Evolutionary conservation across 2,113 vertebrate genomes (phyloP), one percentile per base, ranked within the genome.

Genomic region (Notarius lentiginosus): DNA sequence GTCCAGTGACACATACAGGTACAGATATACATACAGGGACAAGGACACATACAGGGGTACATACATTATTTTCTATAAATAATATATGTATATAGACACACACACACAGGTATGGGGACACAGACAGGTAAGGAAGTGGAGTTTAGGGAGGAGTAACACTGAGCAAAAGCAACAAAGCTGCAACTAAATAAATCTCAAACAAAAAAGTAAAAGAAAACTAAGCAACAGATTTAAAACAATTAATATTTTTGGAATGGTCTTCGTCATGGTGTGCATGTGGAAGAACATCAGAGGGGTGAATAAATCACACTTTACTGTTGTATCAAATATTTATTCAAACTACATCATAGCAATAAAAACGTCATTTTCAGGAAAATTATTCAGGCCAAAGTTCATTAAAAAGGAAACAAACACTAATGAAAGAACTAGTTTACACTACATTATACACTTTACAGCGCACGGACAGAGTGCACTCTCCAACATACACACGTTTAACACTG

Each of bases 271-370:
- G 18, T 55, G 14, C 17, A 27, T 47, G 70, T 47, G 34, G 7
- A 10, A 22, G 70, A 73, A 49, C 68, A 75, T 7, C 22, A 76
- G 22, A 51, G 11, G 10, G 41, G 55, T 22, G 5, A 34, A 24
- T 41, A 47, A 61, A 81, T 47, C 27, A 41, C 27, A 24, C 4
- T 27, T 55, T 41, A 61, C 30, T 61, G 18, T 61, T 34, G 56
- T 81, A 61, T 80, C 18, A 81, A 81, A 47, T 61, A 61, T 81
- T 81, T 81, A 61, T 81, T 80, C 6, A 34, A 77, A 60, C 77
- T 60, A 80, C 56, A 60, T 24, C 6, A 80, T 20, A 79, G 76
- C 34, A 79, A 79, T 7, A 56, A 79, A 56, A 79, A 15, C 6
- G n/a, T 55, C 53, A 34, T 4, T 2, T 9, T 80, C 18, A 20